A percentile compares a stretch with the other conserved stretches of the same genome.
These are phyloP conservation scores for Podarcis siculus DNA, from an alignment of 2,797 vertebrate species.

Conservation along the genomic window DNA sequence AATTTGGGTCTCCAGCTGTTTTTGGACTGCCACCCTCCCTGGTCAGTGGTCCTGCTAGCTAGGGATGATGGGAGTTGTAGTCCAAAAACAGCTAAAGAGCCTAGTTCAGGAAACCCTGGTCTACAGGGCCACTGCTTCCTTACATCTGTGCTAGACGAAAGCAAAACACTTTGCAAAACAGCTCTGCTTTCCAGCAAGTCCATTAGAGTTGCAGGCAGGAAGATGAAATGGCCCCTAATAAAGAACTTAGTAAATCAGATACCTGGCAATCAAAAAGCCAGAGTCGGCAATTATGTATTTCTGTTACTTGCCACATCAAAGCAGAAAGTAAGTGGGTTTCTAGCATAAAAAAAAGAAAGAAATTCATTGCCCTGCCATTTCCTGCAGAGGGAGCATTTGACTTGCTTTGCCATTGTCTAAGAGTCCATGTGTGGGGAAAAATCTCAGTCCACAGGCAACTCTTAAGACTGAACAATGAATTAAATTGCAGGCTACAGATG, in stretches of 20 bases:
- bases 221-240: neutral
- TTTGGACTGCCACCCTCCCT: too few species aligned
- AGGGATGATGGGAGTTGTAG: too few species aligned
- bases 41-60: too few species aligned
- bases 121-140: neutral
- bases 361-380: neutral
- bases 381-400: conserved; percentile 66
- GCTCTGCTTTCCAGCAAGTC: neutral
- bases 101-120: too few species aligned
- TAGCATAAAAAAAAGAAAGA: too few species aligned
- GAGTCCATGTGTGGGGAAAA: neutral
- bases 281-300: neutral
- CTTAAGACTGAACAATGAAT: neutral
- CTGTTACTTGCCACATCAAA: neutral
- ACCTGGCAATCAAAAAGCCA: neutral
- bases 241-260: neutral
- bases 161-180: neutral
- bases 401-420: neutral
- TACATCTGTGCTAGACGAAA: neutral
- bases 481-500: neutral
- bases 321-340: neutral
- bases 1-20: too few species aligned
- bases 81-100: too few species aligned
- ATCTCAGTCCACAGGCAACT: neutral
- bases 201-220: too few species aligned